Evolutionary conservation across 2,113 vertebrate species (phyloP), one percentile per base, ranked within the genome.

Genomic region (Xerus inauris): DNA sequence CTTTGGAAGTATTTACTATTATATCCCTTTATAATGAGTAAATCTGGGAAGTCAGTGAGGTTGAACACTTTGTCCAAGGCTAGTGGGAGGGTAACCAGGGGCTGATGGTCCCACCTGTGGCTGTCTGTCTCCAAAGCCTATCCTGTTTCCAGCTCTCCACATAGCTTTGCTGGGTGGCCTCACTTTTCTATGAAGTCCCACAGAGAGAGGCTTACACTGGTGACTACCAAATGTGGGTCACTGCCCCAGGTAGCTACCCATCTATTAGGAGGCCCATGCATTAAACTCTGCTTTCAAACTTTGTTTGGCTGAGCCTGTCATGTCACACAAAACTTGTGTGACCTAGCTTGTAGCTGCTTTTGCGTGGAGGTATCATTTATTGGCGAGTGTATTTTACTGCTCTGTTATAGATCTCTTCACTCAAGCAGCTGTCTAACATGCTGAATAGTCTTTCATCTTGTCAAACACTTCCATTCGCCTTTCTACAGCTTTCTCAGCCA

Each of bases 401-500:
- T 89, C 97, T 97, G 98, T 98, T 98, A 98, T 96, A 98, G 96
- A 98, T 98, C 98, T 99, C 98, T 98, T 99, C 98, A 98, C 98
- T 99, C 98, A 98, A 97, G 98, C 98, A 99, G 99, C 99, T 99
- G 99, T 99, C 99, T 98, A 95, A 97, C 97, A 98, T 97, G 98
- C 95, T 98, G 98, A 98, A 98, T 98, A 98, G 98, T 98, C 98
- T 99, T 99, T 99, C 99, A 99, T 99, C 98, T 98, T 98, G 98
- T 98, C 98, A 99, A 98, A 98, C 98, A 98, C 98, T 98, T 98
- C 98, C 98, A 94, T 98, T 98, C 87, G 98, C 98, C 97, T 98
- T 98, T 98, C 98, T 98, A 94, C 98, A 98, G 97, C 98, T 98
- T 98, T 98, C 98, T 98, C 98, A 99, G 98, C 97, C 98, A 98